Evolutionary conservation across 2,888 invertebrate genomes (phyloP).

Genomic region (Phyllotreta cruciferae): DNA sequence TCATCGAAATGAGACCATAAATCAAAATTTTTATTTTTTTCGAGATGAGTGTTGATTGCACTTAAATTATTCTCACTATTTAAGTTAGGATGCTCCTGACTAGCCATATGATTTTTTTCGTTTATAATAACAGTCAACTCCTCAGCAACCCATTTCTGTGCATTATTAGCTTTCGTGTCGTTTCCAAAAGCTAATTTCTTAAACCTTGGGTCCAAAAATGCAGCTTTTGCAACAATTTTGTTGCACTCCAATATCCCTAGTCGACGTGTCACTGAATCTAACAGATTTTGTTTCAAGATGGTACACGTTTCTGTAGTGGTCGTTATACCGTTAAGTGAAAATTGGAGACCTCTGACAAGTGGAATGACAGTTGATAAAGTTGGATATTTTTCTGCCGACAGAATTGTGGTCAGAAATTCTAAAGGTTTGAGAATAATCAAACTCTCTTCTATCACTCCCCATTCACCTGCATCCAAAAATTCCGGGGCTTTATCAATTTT

Average conservation of each 20-base stretch:
- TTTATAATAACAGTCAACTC: conserved; percentile 22
- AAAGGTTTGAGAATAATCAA: conserved; percentile 31
- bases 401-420: conserved; percentile 22
- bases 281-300: conserved; percentile 22
- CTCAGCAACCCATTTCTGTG: conserved; percentile 36
- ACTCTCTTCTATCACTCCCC: conserved; percentile 28
- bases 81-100: neutral
- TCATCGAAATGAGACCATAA: conserved; percentile 36
- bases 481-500: conserved; percentile 29
- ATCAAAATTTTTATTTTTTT: neutral
- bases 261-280: conserved; percentile 20
- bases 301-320: conserved; percentile 23
- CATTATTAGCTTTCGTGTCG: conserved; percentile 36
- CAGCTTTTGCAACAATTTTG: conserved; percentile 35
- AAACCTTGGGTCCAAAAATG: conserved; percentile 42
- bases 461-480: conserved; percentile 33
- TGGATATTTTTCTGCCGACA: conserved; percentile 35
- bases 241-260: conserved; percentile 31
- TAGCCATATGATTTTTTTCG: conserved; percentile 15
- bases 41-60: neutral
- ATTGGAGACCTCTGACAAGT: conserved; percentile 30
- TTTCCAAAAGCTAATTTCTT: conserved; percentile 40
- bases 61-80: neutral
- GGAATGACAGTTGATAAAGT: conserved; percentile 34
- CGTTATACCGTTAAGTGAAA: conserved; percentile 20